Evolutionary conservation across 2,888 invertebrate species (phyloP).

Genomic region (Thalpophila matura): DNA sequence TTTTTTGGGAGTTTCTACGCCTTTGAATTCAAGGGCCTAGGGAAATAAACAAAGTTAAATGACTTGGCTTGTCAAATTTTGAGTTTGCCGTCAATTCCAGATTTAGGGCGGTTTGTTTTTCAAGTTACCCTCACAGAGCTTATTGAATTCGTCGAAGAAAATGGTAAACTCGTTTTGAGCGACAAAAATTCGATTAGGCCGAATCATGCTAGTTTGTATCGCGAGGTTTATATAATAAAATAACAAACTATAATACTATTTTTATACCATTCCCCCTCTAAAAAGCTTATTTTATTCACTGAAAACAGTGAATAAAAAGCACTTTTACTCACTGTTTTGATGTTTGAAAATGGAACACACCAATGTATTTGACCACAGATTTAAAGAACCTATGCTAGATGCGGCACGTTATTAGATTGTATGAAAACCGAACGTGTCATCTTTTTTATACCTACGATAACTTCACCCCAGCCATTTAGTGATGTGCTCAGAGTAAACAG

Average conservation of each 20-base stretch:
- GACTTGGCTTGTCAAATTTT: slow-evolving; percentile 60
- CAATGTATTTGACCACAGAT: too few relatives aligned
- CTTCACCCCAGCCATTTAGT: too few relatives aligned
- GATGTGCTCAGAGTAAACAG: too few relatives aligned
- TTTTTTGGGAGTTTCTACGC: slow-evolving; percentile 18
- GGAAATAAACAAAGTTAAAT: slow-evolving; percentile 58
- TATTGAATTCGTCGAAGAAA: slow-evolving; percentile 65
- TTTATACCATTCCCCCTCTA: too few relatives aligned
- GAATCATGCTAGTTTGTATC: slow-evolving; percentile 54
- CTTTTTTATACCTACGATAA: too few relatives aligned
- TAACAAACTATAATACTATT: slow-evolving; percentile 60
- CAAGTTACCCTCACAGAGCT: slow-evolving; percentile 39
- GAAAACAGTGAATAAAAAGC: too few relatives aligned
- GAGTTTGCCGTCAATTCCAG: slow-evolving; percentile 54
- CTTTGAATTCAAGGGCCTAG: slow-evolving; percentile 33
- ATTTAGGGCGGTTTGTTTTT: slow-evolving; percentile 55
- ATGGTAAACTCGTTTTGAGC: slow-evolving; percentile 61
- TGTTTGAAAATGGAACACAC: too few relatives aligned
- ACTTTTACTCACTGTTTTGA: too few relatives aligned
- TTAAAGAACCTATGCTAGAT: too few relatives aligned
- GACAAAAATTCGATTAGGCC: slow-evolving; percentile 61
- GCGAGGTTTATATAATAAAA: slow-evolving; percentile 58
- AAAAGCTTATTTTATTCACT: too few relatives aligned
- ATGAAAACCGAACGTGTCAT: too few relatives aligned
- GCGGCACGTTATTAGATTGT: too few relatives aligned